Evolutionary conservation across 1,140 invertebrate species (phyloP).

Genomic region (Sarcophaga peregrina): DNA sequence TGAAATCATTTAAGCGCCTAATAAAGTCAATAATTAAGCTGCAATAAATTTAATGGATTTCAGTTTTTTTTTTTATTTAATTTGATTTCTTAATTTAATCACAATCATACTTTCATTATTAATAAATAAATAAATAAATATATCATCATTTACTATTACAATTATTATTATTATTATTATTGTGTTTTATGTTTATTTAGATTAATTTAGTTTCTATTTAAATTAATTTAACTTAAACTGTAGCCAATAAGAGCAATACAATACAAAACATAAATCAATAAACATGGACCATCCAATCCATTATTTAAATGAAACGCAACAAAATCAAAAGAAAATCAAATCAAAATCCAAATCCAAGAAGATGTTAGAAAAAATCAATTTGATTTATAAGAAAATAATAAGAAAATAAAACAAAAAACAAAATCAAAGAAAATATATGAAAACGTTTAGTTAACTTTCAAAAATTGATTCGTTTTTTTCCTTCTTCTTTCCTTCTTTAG

Average conservation of each 20-base stretch:
- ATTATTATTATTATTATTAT: no score
- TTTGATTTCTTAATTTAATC: background rate
- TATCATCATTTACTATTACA: no score
- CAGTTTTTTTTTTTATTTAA: background rate
- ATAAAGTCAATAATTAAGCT: slow-evolving; percentile 23
- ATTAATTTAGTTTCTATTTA: background rate
- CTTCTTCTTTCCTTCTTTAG: background rate
- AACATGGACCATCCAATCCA: no score
- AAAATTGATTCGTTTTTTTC: background rate
- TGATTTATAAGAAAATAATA: background rate
- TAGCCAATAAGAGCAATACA: background rate
- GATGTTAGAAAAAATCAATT: background rate
- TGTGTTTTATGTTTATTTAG: no score
- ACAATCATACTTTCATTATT: no score
- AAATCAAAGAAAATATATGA: background rate
- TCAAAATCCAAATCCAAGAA: background rate
- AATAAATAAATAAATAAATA: no score
- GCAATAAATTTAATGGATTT: background rate
- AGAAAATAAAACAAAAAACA: no score
- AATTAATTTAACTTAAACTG: slow-evolving; percentile 12
- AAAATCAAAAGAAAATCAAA: background rate
- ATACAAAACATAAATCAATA: no score
- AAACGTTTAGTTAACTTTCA: background rate
- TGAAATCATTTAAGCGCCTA: background rate
- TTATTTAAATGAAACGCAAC: background rate